Base-by-base conservation (phyloP, 92 coral and sea anemone genomes). In the Palythoa grandis region DNA sequence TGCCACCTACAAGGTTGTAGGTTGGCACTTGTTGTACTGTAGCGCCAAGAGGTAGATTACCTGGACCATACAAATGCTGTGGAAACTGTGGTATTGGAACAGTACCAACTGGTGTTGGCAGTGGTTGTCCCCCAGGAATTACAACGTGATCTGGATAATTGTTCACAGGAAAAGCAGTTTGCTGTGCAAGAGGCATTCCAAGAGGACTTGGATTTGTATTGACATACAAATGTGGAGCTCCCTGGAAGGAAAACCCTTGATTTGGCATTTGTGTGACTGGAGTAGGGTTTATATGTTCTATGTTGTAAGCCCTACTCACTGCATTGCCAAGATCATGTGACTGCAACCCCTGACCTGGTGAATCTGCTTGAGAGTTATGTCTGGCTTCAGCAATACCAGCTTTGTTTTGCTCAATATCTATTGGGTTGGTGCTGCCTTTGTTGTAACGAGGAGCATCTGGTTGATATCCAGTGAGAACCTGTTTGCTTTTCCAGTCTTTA, bases 41-140 rank as follows among this genome's bases (percentile, higher is more conserved):
- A 11, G 66, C 72, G n/a, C 85, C 88, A 11, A 91, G 80, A 25
- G 94, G 85, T n/a, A 86, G 8, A 35, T 80, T 61, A 78, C 89
- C 86, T 77, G 84, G 91, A 12, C 93, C 93, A 48, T 80, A 80
- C 61, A 80, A 22, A 11, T 80, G 85, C 0, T 70, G 74, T n/a
- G 85, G 74, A 65, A 80, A 65, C 60, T 65, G 85, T 4, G 85
- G 85, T 52, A 80, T 22, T 24, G 40, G 74, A 80, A 80, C 85
- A 48, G 39, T 61, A 47, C 74, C 85, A 65, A 80, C 12, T 47
- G 74, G 74, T 22, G 85, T 66, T 47, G 85, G 85, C 7, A 80
- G 58, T 53, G 47, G 85, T 29, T 80, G 74, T 11, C 85, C 43
- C n/a, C 74, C 37, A 20, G 85, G 74, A 12, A 80, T 52, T 23